phyloP scores from a whole-genome alignment of 2,888 invertebrate genomes.

The Cerastoderma edule region DNA sequence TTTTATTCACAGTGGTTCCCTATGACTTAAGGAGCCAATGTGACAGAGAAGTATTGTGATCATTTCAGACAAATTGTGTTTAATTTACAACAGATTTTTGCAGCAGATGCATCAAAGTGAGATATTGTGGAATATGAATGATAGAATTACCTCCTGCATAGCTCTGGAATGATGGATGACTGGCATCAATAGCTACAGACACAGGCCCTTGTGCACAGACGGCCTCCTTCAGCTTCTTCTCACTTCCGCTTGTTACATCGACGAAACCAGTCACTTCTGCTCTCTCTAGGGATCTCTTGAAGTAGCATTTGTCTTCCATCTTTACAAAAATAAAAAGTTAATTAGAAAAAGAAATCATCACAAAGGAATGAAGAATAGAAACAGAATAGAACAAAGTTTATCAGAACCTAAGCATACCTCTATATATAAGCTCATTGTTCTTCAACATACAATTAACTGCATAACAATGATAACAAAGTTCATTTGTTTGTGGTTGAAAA shows the following conservation, averaged over 20 bases:
- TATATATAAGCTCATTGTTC: no score
- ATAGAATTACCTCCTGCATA: conserved; percentile 66
- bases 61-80: background rate
- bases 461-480: no score
- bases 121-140: no score
- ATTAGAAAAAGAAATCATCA: no score
- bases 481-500: no score
- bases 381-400: no score
- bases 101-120: no score
- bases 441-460: no score
- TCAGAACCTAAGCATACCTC: no score
- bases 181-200: conserved; percentile 94
- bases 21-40: background rate
- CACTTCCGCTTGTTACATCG: conserved; percentile 69
- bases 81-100: background rate
- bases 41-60: background rate
- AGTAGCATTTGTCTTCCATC: conserved; percentile 66
- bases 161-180: conserved; percentile 85
- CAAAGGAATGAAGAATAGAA: no score
- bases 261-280: conserved; percentile 71
- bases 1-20: background rate
- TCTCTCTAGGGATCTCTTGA: conserved; percentile 56
- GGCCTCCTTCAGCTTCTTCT: conserved; percentile 68
- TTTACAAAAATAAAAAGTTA: no score
- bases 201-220: conserved; percentile 86